A percentile compares a stretch with the other conserved stretches of the same genome.
phyloP scores from a whole-genome alignment of 35 echinoderm and acorn worm species.

The Ptychodera flava region DNA sequence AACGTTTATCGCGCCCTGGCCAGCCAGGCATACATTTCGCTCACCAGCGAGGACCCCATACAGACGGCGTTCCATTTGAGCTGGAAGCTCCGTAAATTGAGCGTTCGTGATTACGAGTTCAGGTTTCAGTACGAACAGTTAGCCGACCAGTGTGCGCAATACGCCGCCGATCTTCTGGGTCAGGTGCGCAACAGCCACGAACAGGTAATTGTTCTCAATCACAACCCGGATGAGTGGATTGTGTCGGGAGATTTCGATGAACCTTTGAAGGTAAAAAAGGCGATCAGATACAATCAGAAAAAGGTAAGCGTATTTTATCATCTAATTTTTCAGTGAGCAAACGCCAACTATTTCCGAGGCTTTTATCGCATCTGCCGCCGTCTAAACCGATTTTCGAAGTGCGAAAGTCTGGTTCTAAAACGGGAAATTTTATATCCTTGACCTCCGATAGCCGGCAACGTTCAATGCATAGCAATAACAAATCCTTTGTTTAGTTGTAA shows the following conservation, averaged over 20 bases:
- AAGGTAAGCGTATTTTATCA: background rate
- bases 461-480: no score
- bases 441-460: no score
- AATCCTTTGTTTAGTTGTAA: no score
- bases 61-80: constrained; percentile 91
- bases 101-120: constrained; percentile 84
- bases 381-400: no score
- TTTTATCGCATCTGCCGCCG: no score
- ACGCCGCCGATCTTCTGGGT: constrained; percentile 84
- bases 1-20: constrained; percentile 88
- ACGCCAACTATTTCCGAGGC: no score
- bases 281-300: background rate
- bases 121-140: constrained; percentile 87
- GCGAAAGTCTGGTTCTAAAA: no score
- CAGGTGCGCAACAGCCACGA: constrained; percentile 76
- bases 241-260: constrained; percentile 37
- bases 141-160: constrained; percentile 87
- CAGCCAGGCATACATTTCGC: constrained; percentile 86
- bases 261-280: background rate
- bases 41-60: constrained; percentile 87
- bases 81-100: constrained; percentile 74
- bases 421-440: no score
- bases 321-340: no score
- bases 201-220: constrained; percentile 78
- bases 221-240: constrained; percentile 92